These are phyloP conservation scores for Salpingus planirostris DNA, from an alignment of 2,888 invertebrate species.

Conservation along the genomic window DNA sequence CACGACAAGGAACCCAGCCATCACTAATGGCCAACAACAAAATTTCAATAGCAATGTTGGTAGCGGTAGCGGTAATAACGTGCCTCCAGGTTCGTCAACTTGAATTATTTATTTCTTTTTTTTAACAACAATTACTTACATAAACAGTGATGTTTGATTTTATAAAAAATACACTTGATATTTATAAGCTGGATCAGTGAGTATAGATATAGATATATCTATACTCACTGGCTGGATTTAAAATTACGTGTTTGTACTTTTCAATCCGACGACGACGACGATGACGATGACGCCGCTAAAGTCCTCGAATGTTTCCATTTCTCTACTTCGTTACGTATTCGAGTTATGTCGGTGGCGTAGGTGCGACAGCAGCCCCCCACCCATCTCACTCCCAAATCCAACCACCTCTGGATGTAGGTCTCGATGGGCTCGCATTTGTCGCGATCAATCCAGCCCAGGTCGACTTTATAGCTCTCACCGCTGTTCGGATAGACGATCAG, in stretches of 20 bases:
- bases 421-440: conserved; percentile 63
- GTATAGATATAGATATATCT: too few relatives aligned
- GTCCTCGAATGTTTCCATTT: conserved; percentile 35
- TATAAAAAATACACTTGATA: too few relatives aligned
- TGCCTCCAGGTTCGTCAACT: conserved; percentile 18
- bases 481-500: conserved; percentile 90
- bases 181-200: too few relatives aligned
- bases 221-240: too few relatives aligned
- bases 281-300: too few relatives aligned
- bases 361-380: conserved; percentile 91
- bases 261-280: too few relatives aligned
- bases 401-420: conserved; percentile 69
- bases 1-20: conserved; percentile 15
- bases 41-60: neutral
- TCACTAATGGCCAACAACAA: conserved; percentile 6
- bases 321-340: conserved; percentile 57
- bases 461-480: conserved; percentile 70
- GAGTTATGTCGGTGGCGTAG: conserved; percentile 68
- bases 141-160: too few relatives aligned
- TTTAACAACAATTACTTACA: too few relatives aligned
- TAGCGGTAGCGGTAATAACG: conserved; percentile 6
- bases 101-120: conserved; percentile 3
- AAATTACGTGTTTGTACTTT: too few relatives aligned
- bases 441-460: conserved; percentile 65
- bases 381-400: conserved; percentile 69